A percentile compares a stretch with the other conserved stretches of the same genome.
Conservation (phyloP, 2,888 invertebrate genomes). For the Ditula angustiorana region DNA sequence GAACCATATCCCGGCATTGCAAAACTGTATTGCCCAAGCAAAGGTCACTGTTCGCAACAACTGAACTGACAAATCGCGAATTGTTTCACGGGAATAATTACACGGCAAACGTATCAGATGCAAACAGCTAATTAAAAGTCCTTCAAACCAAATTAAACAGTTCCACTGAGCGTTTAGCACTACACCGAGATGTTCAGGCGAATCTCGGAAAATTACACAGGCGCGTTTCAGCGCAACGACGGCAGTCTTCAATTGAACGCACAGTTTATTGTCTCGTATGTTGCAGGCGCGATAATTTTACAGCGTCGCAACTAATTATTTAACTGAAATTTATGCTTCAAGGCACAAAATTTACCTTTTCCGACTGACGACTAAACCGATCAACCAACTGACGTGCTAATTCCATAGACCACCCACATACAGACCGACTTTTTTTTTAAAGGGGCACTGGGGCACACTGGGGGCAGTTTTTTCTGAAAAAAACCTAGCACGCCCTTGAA, state of each 20-base stretch:
- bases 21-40: constrained; percentile 41
- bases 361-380: too few relatives aligned
- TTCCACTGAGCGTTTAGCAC: constrained; percentile 31
- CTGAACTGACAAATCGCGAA: constrained; percentile 14
- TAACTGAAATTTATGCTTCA: constrained; percentile 54
- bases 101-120: constrained; percentile 31
- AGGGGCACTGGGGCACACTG: constrained; percentile 33
- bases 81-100: constrained; percentile 29
- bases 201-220: constrained; percentile 24
- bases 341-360: constrained; percentile 57
- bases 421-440: constrained; percentile 45
- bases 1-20: constrained; percentile 43
- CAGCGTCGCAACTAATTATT: constrained; percentile 44
- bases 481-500: constrained; percentile 13
- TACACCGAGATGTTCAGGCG: constrained; percentile 19
- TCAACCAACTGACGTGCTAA: constrained; percentile 55
- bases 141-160: constrained; percentile 40
- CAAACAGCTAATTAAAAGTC: constrained; percentile 42
- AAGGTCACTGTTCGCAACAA: constrained; percentile 21
- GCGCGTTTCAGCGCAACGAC: constrained; percentile 40
- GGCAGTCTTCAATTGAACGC: constrained; percentile 33
- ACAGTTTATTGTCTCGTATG: constrained; percentile 44
- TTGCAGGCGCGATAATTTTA: constrained; percentile 41
- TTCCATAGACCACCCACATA: constrained; percentile 41
- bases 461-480: constrained; percentile 12